These are phyloP conservation scores for Siniperca obscura DNA, from an alignment of 2,797 vertebrate genomes.

Conservation along the genomic window DNA sequence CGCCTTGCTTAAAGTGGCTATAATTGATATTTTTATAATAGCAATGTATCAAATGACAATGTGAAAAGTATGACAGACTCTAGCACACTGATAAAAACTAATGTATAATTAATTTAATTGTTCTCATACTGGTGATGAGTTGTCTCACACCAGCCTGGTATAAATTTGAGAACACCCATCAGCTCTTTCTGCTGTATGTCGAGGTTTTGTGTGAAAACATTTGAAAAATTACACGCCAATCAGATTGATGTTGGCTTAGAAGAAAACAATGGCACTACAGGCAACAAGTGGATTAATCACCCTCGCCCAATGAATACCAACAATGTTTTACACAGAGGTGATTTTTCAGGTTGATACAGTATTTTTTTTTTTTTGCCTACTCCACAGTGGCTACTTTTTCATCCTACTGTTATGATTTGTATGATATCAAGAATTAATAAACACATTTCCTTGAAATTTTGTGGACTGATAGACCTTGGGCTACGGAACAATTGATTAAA, in stretches of 20 bases:
- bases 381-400: neutral
- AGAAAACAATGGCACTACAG: conserved; percentile 34
- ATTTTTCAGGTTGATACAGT: conserved; percentile 16
- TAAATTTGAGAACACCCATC: conserved; percentile 21
- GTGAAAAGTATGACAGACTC: neutral
- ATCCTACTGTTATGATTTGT: neutral
- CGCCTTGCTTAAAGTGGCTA: neutral
- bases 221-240: conserved; percentile 18
- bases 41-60: neutral
- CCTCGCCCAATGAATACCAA: conserved; percentile 1
- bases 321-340: conserved; percentile 9
- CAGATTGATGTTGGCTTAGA: conserved; percentile 20
- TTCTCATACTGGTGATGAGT: neutral
- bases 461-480: neutral
- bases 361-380: neutral
- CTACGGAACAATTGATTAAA: conserved; percentile 10
- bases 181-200: conserved; percentile 3
- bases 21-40: neutral
- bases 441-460: neutral
- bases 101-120: neutral
- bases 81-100: neutral
- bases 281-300: conserved; percentile 42
- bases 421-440: conserved; percentile 23
- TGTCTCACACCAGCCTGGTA: neutral
- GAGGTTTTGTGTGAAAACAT: conserved; percentile 19